phyloP scores from a whole-genome alignment of 1,140 invertebrate genomes.

The Nylanderia fulva region DNA sequence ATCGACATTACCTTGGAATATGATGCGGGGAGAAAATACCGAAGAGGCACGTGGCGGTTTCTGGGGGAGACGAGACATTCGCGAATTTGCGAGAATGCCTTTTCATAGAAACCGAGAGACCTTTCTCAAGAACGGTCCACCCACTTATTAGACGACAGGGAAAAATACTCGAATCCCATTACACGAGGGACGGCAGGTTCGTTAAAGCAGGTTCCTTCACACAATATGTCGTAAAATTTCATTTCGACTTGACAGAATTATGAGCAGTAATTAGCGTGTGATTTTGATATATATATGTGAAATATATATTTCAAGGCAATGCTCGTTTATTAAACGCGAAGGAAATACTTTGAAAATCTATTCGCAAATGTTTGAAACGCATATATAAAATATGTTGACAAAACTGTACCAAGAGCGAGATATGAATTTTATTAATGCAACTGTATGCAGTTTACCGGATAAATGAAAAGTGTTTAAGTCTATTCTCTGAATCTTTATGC shows the following conservation, averaged over 20 bases:
- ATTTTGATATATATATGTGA: background rate
- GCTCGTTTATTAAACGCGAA: slow-evolving; percentile 3
- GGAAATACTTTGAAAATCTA: slow-evolving; percentile 24
- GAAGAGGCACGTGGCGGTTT: slow-evolving; percentile 66
- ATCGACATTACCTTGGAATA: slow-evolving; percentile 75
- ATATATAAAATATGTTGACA: slow-evolving; percentile 31
- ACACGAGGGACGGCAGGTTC: slow-evolving; percentile 62
- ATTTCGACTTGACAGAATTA: background rate
- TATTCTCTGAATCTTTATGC: slow-evolving; percentile 38
- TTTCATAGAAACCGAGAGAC: slow-evolving; percentile 59
- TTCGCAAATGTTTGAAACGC: background rate
- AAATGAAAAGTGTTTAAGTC: slow-evolving; percentile 49
- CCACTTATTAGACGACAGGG: slow-evolving; percentile 68
- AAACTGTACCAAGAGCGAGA: slow-evolving; percentile 6
- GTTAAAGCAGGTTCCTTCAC: slow-evolving; percentile 59
- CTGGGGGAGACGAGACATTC: slow-evolving; percentile 74
- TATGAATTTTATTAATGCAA: slow-evolving; percentile 26
- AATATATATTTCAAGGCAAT: slow-evolving; percentile 11
- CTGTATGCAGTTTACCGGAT: background rate
- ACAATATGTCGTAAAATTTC: slow-evolving; percentile 12
- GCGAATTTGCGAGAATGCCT: slow-evolving; percentile 68
- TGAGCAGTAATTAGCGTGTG: background rate
- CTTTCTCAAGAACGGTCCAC: slow-evolving; percentile 53
- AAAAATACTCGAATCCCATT: slow-evolving; percentile 69
- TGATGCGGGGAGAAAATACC: slow-evolving; percentile 17